phyloP scores from a whole-genome alignment of 2,113 vertebrate genomes.

The western clawed frog (Xenopus tropicalis) region DNA sequence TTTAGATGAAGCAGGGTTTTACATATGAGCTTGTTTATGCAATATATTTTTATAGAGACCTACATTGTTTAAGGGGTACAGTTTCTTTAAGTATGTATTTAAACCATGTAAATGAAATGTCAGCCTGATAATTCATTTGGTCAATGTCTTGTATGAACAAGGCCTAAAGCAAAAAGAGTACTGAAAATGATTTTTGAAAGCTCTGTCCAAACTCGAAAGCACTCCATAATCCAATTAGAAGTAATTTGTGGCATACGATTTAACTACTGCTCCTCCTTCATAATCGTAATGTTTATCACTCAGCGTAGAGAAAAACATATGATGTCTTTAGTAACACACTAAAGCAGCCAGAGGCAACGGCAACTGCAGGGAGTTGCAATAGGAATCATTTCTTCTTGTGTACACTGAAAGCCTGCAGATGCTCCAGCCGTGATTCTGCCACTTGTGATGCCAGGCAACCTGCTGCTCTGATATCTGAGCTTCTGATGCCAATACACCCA shows the following conservation, averaged over 20 bases:
- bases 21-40: no score
- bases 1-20: no score
- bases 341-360: slow-evolving; percentile 27
- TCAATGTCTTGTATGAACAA: no score
- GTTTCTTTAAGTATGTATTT: no score
- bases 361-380: slow-evolving; percentile 8
- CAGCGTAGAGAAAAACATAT: slow-evolving; percentile 16
- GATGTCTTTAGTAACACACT: slow-evolving; percentile 21
- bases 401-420: slow-evolving; percentile 35
- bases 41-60: no score
- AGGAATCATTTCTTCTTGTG: slow-evolving; percentile 25
- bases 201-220: no score
- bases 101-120: no score
- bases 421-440: slow-evolving; percentile 33
- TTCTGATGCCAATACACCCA: slow-evolving; percentile 36
- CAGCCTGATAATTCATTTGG: no score
- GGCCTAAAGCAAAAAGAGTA: no score
- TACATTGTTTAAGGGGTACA: no score
- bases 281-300: slow-evolving; percentile 26
- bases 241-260: slow-evolving; percentile 30
- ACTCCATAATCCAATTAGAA: slow-evolving; percentile 18
- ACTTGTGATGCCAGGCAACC: slow-evolving; percentile 41
- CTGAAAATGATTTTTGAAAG: no score
- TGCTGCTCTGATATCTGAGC: slow-evolving; percentile 41
- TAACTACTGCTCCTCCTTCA: slow-evolving; percentile 8